phyloP scores from a whole-genome alignment of 1,140 invertebrate species.

The Drosophila parabipectinata region DNA sequence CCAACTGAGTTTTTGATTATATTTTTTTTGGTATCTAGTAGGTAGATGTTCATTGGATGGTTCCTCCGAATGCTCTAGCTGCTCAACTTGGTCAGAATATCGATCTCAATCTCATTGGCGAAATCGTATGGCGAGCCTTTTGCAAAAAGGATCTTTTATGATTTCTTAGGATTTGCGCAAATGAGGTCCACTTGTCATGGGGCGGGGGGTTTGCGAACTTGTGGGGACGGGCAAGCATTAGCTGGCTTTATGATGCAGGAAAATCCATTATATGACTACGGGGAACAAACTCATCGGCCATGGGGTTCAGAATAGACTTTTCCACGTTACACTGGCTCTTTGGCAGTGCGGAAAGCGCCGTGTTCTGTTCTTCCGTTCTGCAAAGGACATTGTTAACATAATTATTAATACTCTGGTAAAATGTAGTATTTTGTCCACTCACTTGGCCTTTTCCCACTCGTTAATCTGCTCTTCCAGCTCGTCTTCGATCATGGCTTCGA shows the following conservation, averaged over 20 bases:
- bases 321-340: constrained; percentile 81
- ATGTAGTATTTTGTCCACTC: constrained; percentile 9
- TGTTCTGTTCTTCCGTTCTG: constrained; percentile 74
- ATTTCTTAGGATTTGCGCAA: constrained; percentile 42
- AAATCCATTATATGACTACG: constrained; percentile 70
- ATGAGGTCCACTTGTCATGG: constrained; percentile 60
- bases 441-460: constrained; percentile 83
- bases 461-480: constrained; percentile 85
- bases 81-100: constrained; percentile 33
- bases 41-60: constrained; percentile 39
- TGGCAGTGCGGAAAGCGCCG: constrained; percentile 73
- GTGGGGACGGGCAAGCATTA: constrained; percentile 22
- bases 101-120: constrained; percentile 38
- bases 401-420: background rate
- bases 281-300: constrained; percentile 92
- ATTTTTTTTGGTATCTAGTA: constrained; percentile 36
- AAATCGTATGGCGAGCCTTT: constrained; percentile 32
- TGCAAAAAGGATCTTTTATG: constrained; percentile 37
- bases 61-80: constrained; percentile 30
- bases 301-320: constrained; percentile 90
- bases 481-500: constrained; percentile 92
- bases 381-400: background rate
- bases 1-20: constrained; percentile 16
- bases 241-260: constrained; percentile 66
- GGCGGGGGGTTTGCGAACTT: constrained; percentile 36